Conservation (phyloP, 37 sponge, comb jelly and placozoan species). For the Bolinopsis microptera region DNA sequence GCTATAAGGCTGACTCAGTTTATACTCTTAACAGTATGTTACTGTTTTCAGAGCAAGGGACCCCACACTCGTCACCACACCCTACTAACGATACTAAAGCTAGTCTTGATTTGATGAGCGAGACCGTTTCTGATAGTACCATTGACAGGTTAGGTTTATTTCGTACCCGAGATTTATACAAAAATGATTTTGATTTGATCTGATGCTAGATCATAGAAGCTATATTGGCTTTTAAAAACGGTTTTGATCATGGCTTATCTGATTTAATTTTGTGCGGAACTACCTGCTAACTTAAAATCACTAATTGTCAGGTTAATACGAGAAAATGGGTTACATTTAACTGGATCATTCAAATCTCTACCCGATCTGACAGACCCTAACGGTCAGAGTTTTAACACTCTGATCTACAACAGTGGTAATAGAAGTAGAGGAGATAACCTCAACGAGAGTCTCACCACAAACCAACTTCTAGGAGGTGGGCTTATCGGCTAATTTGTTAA, state of each 20-base stretch:
- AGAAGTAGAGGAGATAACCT: neutral
- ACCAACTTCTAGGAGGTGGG: constrained; percentile 38
- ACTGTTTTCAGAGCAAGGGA: constrained; percentile 24
- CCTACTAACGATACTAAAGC: constrained; percentile 36
- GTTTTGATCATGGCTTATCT: too few species aligned
- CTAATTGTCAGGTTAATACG: neutral
- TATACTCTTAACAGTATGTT: too few species aligned
- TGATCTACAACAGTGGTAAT: neutral
- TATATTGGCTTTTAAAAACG: too few species aligned
- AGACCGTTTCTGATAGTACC: constrained; percentile 21
- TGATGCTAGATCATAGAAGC: too few species aligned
- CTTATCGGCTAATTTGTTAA: too few species aligned
- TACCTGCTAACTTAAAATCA: too few species aligned
- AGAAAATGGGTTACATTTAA: neutral
- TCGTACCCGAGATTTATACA: too few species aligned
- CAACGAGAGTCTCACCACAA: constrained; percentile 45
- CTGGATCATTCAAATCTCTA: constrained; percentile 40
- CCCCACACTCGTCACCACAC: neutral
- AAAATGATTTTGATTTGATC: too few species aligned
- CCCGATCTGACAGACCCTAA: constrained; percentile 50
- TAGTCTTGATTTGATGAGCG: constrained; percentile 34
- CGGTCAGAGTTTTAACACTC: constrained; percentile 33
- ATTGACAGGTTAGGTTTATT: constrained; percentile 24
- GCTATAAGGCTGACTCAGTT: too few species aligned
- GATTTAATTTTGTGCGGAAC: too few species aligned